A percentile compares a stretch with the other conserved stretches of the same genome.
phyloP scores from a whole-genome alignment of 2,113 vertebrate genomes.

The Etia nguti region DNA sequence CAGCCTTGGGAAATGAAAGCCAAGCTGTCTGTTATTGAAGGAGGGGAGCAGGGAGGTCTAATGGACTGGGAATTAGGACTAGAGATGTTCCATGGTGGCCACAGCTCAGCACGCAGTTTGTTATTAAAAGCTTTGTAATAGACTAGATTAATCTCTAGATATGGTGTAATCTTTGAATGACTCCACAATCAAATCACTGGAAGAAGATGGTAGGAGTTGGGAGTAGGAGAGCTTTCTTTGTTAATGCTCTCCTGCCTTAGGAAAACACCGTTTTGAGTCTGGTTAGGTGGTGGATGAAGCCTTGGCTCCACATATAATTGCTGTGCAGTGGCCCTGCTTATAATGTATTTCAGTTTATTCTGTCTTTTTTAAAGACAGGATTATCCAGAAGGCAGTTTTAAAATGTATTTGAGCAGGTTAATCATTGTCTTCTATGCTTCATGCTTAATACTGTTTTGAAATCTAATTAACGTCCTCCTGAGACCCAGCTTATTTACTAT shows the following conservation, averaged over 20 bases:
- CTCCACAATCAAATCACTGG: conserved; percentile 27
- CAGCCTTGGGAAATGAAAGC: not conserved
- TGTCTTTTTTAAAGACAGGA: not conserved
- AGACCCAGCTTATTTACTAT: not conserved
- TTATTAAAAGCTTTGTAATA: conserved; percentile 54
- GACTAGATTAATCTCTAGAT: conserved; percentile 45
- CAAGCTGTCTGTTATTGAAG: conserved; percentile 15
- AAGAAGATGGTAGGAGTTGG: not conserved
- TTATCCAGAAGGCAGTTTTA: not conserved
- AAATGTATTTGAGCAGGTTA: not conserved
- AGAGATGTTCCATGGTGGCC: conserved; percentile 8
- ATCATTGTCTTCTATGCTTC: not conserved
- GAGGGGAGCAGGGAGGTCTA: not conserved
- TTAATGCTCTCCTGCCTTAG: not conserved
- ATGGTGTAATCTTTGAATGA: conserved; percentile 40
- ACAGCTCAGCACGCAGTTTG: conserved; percentile 14
- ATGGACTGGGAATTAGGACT: conserved; percentile 15
- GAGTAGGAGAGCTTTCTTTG: not conserved
- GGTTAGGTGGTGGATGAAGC: not conserved
- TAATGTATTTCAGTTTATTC: rapidly evolving
- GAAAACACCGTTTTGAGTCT: not conserved
- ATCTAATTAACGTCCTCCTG: not conserved
- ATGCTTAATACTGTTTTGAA: not conserved
- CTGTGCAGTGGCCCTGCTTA: not conserved
- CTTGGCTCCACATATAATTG: not conserved